phyloP scores from a whole-genome alignment of 2,888 invertebrate genomes.

The Morpho deidamia region DNA sequence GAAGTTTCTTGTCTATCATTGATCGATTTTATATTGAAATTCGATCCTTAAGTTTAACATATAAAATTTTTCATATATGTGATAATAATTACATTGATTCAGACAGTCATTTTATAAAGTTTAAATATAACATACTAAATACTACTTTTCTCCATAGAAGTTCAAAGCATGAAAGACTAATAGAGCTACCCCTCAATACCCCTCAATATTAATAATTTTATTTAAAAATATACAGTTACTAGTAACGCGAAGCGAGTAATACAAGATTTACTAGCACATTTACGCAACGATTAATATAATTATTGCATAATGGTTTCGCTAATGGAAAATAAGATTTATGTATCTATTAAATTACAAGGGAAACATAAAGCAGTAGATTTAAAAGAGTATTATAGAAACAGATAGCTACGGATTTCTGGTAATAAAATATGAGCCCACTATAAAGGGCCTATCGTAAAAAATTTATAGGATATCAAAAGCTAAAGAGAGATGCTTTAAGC shows the following conservation, averaged over 20 bases:
- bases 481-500: conserved; percentile 18
- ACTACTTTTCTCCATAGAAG: no score
- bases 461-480: conserved; percentile 17
- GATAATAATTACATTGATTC: no score
- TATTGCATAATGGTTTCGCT: conserved; percentile 37
- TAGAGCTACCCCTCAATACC: no score
- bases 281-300: conserved; percentile 5
- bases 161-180: no score
- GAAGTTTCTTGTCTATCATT: no score
- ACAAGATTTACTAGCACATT: background rate
- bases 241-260: background rate
- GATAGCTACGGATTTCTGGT: conserved; percentile 24
- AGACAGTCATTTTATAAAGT: no score
- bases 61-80: no score
- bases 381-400: conserved; percentile 33
- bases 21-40: no score
- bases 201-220: no score
- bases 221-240: background rate
- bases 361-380: conserved; percentile 51
- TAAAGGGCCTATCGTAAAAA: conserved; percentile 19
- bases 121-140: no score
- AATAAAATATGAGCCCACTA: conserved; percentile 35
- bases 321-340: conserved; percentile 58
- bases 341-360: conserved; percentile 39
- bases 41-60: no score